Evolutionary conservation across 2,797 vertebrate genomes (phyloP).

Genomic region (Pterois miles): DNA sequence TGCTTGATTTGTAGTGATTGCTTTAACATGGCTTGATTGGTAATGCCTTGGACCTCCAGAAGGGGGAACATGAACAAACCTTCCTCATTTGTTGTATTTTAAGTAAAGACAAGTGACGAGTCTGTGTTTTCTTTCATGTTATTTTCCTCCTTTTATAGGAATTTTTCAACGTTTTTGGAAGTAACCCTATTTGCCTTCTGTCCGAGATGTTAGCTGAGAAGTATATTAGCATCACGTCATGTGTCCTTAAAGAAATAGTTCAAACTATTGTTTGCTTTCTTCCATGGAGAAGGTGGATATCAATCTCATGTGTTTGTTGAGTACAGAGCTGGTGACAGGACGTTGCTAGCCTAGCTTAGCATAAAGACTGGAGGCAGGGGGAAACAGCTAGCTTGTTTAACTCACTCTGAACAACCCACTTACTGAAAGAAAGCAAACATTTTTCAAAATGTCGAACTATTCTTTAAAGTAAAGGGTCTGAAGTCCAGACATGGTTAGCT

Average conservation of each 20-base stretch:
- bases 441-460: slow-evolving; percentile 1
- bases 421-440: neutral
- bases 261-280: neutral
- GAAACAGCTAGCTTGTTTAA: neutral
- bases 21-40: slow-evolving; percentile 52
- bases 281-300: neutral
- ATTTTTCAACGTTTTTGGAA: slow-evolving; percentile 14
- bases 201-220: neutral
- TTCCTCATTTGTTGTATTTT: slow-evolving; percentile 59
- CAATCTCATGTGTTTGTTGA: neutral
- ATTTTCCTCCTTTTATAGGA: slow-evolving; percentile 20
- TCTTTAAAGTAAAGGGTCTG: neutral
- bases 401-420: neutral
- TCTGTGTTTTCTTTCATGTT: slow-evolving; percentile 42
- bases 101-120: slow-evolving; percentile 60
- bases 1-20: slow-evolving; percentile 63
- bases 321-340: neutral
- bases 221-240: neutral
- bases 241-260: neutral
- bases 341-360: neutral
- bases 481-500: neutral
- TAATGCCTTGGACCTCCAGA: slow-evolving; percentile 53
- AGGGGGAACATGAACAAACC: slow-evolving; percentile 53
- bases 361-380: neutral
- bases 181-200: neutral